Evolutionary conservation across 2,113 vertebrate genomes (phyloP).

Genomic region (Leiothrix lutea): DNA sequence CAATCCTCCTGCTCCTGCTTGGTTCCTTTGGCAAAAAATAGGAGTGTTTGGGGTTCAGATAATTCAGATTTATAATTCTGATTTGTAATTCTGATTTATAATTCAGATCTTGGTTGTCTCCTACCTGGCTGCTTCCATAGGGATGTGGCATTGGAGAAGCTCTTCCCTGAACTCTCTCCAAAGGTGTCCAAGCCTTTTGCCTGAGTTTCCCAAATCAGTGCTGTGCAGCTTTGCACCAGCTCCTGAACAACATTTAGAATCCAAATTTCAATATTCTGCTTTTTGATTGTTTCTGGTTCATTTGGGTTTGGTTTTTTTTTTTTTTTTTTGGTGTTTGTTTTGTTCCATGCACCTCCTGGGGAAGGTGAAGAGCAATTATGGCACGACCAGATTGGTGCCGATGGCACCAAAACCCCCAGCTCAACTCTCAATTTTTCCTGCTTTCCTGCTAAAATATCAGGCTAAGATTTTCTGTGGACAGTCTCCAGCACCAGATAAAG

Average conservation of each 20-base stretch:
- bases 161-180: not conserved
- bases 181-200: not conserved
- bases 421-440: not conserved
- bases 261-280: not conserved
- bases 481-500: not conserved
- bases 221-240: accelerated
- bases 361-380: accelerated
- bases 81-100: not conserved
- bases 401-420: not conserved
- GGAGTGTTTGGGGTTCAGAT: not conserved
- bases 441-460: not conserved
- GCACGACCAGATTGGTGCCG: not conserved
- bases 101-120: not conserved
- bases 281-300: not conserved
- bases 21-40: not conserved
- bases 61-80: not conserved
- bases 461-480: not conserved
- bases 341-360: not conserved
- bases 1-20: not conserved
- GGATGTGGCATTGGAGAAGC: not conserved
- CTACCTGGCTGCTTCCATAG: not conserved
- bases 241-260: not conserved
- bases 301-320: not conserved
- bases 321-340: not conserved
- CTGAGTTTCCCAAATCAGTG: not conserved